These are phyloP conservation scores for Strigops habroptila DNA, from an alignment of 2,113 vertebrate genomes.

Conservation along the genomic window DNA sequence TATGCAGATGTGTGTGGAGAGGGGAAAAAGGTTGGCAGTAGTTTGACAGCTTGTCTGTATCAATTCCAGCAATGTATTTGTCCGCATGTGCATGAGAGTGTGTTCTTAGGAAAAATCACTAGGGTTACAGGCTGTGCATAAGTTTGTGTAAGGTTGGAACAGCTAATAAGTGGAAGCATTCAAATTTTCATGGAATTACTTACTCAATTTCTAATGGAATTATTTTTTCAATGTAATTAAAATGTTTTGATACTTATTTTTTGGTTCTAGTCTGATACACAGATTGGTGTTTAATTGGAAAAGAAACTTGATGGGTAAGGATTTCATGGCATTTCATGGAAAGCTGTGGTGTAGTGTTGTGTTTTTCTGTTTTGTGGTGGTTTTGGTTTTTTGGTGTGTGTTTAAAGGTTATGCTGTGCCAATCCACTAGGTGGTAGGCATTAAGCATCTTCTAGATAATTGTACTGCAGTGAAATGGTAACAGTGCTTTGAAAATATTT, in stretches of 20 bases:
- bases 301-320: not conserved
- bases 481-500: not conserved
- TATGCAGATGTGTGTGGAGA: not conserved
- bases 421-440: conserved; percentile 62
- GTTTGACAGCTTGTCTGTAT: not conserved
- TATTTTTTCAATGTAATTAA: not conserved
- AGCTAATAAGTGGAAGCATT: not conserved
- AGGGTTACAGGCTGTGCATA: not conserved
- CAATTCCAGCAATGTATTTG: not conserved
- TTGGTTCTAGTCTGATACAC: not conserved
- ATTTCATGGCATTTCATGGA: not conserved
- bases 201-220: not conserved
- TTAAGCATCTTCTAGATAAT: not conserved
- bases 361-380: not conserved
- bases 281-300: not conserved
- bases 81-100: not conserved
- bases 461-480: not conserved
- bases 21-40: not conserved
- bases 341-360: not conserved
- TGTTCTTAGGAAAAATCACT: not conserved
- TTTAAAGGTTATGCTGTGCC: not conserved
- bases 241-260: not conserved
- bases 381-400: not conserved
- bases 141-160: not conserved
- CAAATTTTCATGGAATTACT: not conserved